Conservation (phyloP, 2,888 invertebrate genomes). For the Lasioglossum marginatum region DNA sequence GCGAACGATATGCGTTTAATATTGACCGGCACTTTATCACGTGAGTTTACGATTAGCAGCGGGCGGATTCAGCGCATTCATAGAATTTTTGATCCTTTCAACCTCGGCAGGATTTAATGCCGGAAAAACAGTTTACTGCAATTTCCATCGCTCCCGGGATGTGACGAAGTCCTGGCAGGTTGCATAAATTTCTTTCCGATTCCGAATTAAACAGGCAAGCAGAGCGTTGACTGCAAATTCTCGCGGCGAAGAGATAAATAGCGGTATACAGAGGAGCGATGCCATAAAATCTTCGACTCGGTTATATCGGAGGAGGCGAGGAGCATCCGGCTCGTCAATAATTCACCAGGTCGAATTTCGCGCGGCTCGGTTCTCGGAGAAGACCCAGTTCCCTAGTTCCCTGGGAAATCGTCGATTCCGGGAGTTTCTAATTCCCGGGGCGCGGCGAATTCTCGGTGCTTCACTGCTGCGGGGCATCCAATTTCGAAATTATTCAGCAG, state of each 20-base stretch:
- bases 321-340: not conserved
- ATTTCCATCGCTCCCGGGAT: not conserved
- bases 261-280: not conserved
- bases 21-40: not conserved
- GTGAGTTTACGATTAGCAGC: not conserved
- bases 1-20: not conserved
- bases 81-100: not conserved
- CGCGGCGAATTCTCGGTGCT: constrained; percentile 7
- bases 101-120: not conserved
- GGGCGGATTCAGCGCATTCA: not conserved
- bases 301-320: not conserved
- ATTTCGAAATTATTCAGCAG: constrained; percentile 22
- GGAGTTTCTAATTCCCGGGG: not conserved
- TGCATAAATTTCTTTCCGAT: not conserved
- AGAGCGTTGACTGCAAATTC: not conserved
- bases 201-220: not conserved
- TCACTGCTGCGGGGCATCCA: not conserved
- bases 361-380: not conserved
- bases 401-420: not conserved
- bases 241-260: not conserved
- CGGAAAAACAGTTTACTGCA: not conserved
- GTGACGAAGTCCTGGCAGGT: not conserved
- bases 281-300: not conserved
- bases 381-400: not conserved
- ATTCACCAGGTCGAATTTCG: not conserved